Evolutionary conservation across 2,113 vertebrate genomes (phyloP), one percentile per base, ranked within the genome.

Genomic region (Passer montanus): DNA sequence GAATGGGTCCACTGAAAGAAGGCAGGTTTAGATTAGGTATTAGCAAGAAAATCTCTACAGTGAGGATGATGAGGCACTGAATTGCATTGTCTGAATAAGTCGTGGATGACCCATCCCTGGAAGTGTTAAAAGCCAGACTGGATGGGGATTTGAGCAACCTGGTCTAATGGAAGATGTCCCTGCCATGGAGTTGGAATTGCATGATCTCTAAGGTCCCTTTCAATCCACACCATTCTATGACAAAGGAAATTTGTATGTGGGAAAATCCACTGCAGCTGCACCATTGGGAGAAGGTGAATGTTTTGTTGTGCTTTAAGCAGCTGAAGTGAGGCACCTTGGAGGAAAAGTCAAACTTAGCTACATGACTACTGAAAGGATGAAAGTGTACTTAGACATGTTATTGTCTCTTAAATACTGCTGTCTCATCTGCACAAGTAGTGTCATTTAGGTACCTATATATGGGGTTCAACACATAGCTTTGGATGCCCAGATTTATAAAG

Each of bases 31-130:
- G 10, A 6, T 31, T 9, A 33, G 18, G 2, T 12, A 33, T 77
- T 43, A 49, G 21, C 7, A 56, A 49, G 18, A 49, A 63, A 43
- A 30, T 55, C 7, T 47, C 31, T 15, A 35, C 41, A 35, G 17
- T 56, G 63, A 76, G 70, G 18, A 6, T 63, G 41, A 17, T 31
- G 35, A 77, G 3, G 56, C 31, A 76, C 10, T 9, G 22, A 10
- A 76, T 19, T 20, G 33, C 0, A 1, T 5, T 76, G 26, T 15
- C 35, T 14, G 28, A 7, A 27, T 17, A 76, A 63, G 27, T 0
- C 37, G 26, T 20, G 43, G 8, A 63, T 50, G 31, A 16, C 13
- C 18, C 10, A 28, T 37, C 9, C 13, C 43, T 63, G 10, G 5
- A 63, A 55, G 31, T 33, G 21, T 13, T 76, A 31, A 55, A 90